Base-by-base conservation (phyloP, 2,113 vertebrate species). In the Hymenochirus boettgeri region DNA sequence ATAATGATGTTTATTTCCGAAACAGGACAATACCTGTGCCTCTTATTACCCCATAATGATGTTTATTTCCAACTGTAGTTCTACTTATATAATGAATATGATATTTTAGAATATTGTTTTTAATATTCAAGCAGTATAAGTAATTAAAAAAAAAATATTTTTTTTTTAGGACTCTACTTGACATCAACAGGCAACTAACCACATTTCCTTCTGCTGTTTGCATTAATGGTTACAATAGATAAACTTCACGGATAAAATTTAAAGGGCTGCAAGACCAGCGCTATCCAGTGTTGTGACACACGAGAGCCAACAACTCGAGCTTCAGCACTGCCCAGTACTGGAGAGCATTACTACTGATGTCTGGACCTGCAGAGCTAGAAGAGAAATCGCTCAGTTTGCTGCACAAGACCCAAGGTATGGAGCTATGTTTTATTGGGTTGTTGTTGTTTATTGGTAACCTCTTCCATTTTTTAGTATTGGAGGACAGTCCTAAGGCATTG, bases 211-310 rank as follows among this genome's bases (percentile, higher is more conserved):
- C 79, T 2, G 59, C 73, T 0, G 37, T 83, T 33, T 80, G 76
- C 52, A 83, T 74, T n/a, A 27, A 51, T 75, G 9, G 77, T 85
- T 7, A 85, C 79, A 10, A 56, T 87, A n/a, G 37, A 72, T 85
- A 58, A 85, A 81, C 74, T 85, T 83, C 66, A 77, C 57, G 0
- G 64, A n/a, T 82, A 15, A 81, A 81, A 0, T 81, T 79, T 65
- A 80, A 80, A 72, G 73, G 79, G 15, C 54, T 87, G n/a, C 80
- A 82, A 58, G 80, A 85, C 35, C 80, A 85, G 2, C 78, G 7
- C 69, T 87, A 9, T 78, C 80, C 27, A 70, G 73, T 1, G 69
- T 81, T 1, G 58, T 85, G 19, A 72, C 37, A 37, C 78, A 79
- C 1, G 73, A 82, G 54, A 71, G 72, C 7, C 82, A 81, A 17